These are phyloP conservation scores for Halictus rubicundus DNA, from an alignment of 1,140 invertebrate species.

Conservation along the genomic window DNA sequence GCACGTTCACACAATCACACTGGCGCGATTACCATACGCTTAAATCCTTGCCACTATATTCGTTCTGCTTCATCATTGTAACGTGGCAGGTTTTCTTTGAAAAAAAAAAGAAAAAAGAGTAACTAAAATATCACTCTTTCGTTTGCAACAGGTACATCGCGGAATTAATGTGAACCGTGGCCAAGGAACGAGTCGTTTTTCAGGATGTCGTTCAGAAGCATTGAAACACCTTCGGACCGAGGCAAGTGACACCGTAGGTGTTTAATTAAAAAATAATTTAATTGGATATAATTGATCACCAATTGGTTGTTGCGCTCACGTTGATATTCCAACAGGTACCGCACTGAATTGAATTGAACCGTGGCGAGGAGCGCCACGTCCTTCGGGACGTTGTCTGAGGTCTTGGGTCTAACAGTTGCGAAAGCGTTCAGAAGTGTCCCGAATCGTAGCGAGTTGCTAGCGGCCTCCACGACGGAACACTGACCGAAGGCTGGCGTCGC, in stretches of 20 bases:
- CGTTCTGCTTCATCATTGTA: background rate
- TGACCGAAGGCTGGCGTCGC: conserved; percentile 57
- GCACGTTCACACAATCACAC: conserved; percentile 31
- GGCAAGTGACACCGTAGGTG: too few species aligned
- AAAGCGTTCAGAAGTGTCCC: background rate
- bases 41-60: background rate
- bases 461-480: conserved; percentile 41
- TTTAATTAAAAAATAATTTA: too few species aligned
- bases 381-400: too few species aligned
- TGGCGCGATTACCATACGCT: background rate
- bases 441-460: conserved; percentile 1
- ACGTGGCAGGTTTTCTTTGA: background rate
- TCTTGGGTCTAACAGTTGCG: too few species aligned
- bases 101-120: too few species aligned
- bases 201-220: background rate
- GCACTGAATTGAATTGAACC: too few species aligned
- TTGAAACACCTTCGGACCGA: too few species aligned
- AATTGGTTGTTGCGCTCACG: too few species aligned
- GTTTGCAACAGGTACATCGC: background rate
- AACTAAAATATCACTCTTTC: background rate
- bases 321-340: too few species aligned
- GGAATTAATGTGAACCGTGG: background rate
- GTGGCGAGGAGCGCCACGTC: too few species aligned
- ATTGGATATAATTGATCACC: too few species aligned
- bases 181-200: background rate